These are phyloP conservation scores for Belonocnema kinseyi DNA, from an alignment of 1,140 invertebrate species.

Conservation along the genomic window DNA sequence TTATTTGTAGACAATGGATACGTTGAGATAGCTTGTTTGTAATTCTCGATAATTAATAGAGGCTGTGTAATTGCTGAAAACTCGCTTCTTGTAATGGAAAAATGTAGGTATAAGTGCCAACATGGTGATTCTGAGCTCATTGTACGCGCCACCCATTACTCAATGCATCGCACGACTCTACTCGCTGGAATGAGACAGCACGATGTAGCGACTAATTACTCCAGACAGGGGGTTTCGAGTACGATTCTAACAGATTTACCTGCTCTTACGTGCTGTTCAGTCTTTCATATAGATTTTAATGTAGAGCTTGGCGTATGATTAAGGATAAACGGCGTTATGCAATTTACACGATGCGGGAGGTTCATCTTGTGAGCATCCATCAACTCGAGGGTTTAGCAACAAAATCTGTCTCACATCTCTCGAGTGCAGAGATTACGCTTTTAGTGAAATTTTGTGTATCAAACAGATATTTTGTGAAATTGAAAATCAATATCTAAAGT, in stretches of 20 bases:
- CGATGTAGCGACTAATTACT: constrained; percentile 51
- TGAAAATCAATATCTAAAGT: no score
- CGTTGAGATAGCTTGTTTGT: constrained; percentile 4
- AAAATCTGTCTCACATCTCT: not conserved
- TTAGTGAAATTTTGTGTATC: not conserved
- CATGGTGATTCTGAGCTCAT: constrained; percentile 25
- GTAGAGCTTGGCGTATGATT: constrained; percentile 46
- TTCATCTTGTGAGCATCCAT: constrained; percentile 16
- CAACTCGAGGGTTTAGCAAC: constrained; percentile 26
- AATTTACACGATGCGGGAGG: constrained; percentile 56
- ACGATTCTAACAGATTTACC: constrained; percentile 48
- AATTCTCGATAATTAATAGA: constrained; percentile 19
- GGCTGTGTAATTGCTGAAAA: constrained; percentile 20
- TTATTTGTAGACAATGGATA: not conserved
- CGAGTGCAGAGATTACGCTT: not conserved
- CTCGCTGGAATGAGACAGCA: constrained; percentile 32
- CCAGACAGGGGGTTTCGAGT: constrained; percentile 34
- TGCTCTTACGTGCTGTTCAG: constrained; percentile 29
- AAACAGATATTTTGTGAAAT: not conserved
- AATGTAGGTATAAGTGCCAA: constrained; percentile 6
- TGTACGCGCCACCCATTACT: constrained; percentile 43
- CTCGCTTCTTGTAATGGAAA: not conserved
- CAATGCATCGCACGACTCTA: constrained; percentile 48
- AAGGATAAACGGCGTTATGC: constrained; percentile 54
- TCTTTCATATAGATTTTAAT: constrained; percentile 42